Evolutionary conservation across 2,797 vertebrate species (phyloP), one percentile per base, ranked within the genome.

Genomic region (Takifugu rubripes): DNA sequence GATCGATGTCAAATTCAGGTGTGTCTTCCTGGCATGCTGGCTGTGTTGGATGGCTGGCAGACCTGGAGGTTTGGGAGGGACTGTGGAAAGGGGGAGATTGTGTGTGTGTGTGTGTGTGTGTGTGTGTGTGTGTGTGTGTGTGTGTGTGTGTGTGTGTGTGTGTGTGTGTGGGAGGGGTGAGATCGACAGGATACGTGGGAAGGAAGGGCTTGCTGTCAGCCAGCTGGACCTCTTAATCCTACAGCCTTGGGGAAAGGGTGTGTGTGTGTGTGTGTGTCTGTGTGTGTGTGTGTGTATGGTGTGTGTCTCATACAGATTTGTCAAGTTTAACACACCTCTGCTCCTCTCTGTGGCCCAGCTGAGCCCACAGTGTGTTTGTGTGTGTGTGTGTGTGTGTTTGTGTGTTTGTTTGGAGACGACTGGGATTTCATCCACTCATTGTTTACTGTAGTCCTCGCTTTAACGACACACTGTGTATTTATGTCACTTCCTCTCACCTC

Each of bases 191-290:
- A 85, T 88, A 89, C 81, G 88, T 91, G 89, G 89, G 89, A 90
- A 90, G 89, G 89, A 92, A 90, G 83, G 84, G 84, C 88, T 90
- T 86, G 88, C 91, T 91, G 91, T 91, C 90, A 92, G 90, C 88
- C 87, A 91, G 90, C 90, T 90, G 90, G 90, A 91, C 90, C 90
- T 90, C 90, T 91, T 92, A 91, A 92, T 92, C 90, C 90, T 73
- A 90, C 88, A 88, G 88, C 90, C 89, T 89, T 90, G 84, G 88
- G 90, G 89, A 90, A 87, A 89, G 85, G 81, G 87, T 85, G 84
- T 89, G 86, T 83, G 65, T 60, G 60, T 61, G 65, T 65, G 50
- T 49, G 72, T 70, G 64, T 73, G 66, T 68, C 62, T 68, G 51
- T 62, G 56, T 72, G 64, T 80, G 64, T 69, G 56, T 51, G 59